These are phyloP conservation scores for Agonopterix arenella DNA, from an alignment of 2,888 invertebrate genomes.

Conservation along the genomic window DNA sequence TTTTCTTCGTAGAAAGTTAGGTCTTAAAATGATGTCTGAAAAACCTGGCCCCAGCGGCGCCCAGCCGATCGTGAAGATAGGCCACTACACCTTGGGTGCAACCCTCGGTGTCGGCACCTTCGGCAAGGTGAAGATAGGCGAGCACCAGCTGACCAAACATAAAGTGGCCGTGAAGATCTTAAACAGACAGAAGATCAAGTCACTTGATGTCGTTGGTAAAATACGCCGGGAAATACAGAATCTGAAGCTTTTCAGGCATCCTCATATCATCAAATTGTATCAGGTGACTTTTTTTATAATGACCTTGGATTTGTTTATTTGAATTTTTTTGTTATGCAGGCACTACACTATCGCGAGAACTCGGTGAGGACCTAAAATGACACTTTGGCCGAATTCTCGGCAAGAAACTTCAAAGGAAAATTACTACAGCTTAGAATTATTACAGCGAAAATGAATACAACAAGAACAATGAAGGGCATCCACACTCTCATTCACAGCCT, in stretches of 20 bases:
- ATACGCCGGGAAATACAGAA: slow-evolving; percentile 99
- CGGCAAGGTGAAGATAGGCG: slow-evolving; percentile 99
- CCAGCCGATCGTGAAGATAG: slow-evolving; percentile 95
- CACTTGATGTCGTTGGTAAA: slow-evolving; percentile 99
- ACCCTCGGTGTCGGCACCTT: slow-evolving; percentile 98
- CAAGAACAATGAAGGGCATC: no score
- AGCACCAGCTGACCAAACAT: slow-evolving; percentile 97
- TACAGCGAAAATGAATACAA: no score
- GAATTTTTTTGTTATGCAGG: not conserved
- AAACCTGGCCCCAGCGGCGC: slow-evolving; percentile 54
- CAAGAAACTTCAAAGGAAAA: no score
- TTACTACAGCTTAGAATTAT: no score
- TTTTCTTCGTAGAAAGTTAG: no score
- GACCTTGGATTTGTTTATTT: slow-evolving; percentile 7
- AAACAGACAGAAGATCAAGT: slow-evolving; percentile 99
- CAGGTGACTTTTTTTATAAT: slow-evolving; percentile 61
- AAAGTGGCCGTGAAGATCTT: slow-evolving; percentile 99
- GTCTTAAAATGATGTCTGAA: slow-evolving; percentile 45
- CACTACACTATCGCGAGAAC: no score
- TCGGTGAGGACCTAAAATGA: no score
- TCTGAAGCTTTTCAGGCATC: slow-evolving; percentile 98
- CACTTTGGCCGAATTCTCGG: no score
- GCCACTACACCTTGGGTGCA: slow-evolving; percentile 95
- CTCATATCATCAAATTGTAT: slow-evolving; percentile 98
- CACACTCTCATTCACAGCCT: no score